These are phyloP conservation scores for Drosophila varians DNA, from an alignment of 1,140 invertebrate species.

Conservation along the genomic window DNA sequence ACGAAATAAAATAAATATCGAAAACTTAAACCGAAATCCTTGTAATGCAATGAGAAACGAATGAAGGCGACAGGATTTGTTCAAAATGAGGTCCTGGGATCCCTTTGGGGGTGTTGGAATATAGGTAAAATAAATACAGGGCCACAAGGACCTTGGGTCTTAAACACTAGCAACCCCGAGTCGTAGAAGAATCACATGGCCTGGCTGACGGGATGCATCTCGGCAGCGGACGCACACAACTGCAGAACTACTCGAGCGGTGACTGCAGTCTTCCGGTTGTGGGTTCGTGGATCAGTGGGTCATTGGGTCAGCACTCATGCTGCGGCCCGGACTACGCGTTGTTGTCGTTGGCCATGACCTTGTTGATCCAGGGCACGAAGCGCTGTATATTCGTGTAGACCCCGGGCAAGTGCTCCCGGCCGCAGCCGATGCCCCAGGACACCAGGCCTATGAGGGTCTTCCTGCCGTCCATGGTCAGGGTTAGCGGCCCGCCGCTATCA, in stretches of 20 bases:
- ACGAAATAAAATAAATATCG: constrained; percentile 58
- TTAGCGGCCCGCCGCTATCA: constrained; percentile 93
- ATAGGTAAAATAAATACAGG: constrained; percentile 64
- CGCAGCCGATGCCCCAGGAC: constrained; percentile 96
- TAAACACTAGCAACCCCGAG: constrained; percentile 82
- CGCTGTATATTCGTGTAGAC: constrained; percentile 96
- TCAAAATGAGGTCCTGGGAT: neutral
- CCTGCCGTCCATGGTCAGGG: constrained; percentile 91
- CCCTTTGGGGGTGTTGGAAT: neutral
- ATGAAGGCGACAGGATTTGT: constrained; percentile 7
- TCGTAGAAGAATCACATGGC: constrained; percentile 82
- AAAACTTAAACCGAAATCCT: constrained; percentile 31
- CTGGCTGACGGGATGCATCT: constrained; percentile 44
- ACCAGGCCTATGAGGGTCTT: constrained; percentile 94
- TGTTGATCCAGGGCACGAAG: constrained; percentile 96
- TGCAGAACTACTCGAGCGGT: constrained; percentile 48
- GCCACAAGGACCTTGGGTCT: constrained; percentile 33
- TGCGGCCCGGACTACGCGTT: constrained; percentile 59
- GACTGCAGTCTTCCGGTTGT: constrained; percentile 58
- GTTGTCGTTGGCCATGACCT: constrained; percentile 86
- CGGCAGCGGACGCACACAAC: constrained; percentile 37
- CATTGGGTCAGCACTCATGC: neutral
- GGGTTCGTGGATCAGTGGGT: neutral
- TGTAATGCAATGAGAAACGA: constrained; percentile 23
- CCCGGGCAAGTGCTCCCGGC: constrained; percentile 93